phyloP scores from a whole-genome alignment of 2,888 invertebrate genomes.

The Rhamnusium bicolor region DNA sequence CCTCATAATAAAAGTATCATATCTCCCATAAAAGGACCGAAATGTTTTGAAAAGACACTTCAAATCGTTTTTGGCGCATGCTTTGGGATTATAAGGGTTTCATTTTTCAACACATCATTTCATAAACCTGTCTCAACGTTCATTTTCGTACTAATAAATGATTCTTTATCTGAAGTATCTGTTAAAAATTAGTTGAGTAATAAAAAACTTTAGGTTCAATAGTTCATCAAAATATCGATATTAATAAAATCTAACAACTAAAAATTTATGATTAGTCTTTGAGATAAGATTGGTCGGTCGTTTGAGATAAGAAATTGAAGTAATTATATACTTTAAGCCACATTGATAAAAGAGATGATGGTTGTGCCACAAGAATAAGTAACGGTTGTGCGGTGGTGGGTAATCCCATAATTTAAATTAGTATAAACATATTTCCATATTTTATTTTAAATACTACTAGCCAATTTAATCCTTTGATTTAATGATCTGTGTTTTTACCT shows the following conservation, averaged over 20 bases:
- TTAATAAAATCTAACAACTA: constrained; percentile 25
- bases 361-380: too few species aligned
- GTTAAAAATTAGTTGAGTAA: constrained; percentile 26
- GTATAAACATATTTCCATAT: neutral
- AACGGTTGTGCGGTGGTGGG: too few species aligned
- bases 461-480: too few species aligned
- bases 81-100: constrained; percentile 39
- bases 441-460: neutral
- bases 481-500: too few species aligned
- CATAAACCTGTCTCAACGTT: constrained; percentile 58
- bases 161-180: constrained; percentile 34
- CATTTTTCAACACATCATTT: constrained; percentile 57
- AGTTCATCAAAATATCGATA: constrained; percentile 34
- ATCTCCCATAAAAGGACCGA: constrained; percentile 32
- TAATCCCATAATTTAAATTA: neutral
- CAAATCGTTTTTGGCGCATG: constrained; percentile 40
- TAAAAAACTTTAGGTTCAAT: constrained; percentile 22
- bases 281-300: constrained; percentile 21
- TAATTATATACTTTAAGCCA: constrained; percentile 20
- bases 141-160: constrained; percentile 51
- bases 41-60: constrained; percentile 36
- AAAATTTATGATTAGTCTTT: constrained; percentile 30
- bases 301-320: constrained; percentile 26
- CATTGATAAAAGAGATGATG: constrained; percentile 24
- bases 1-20: constrained; percentile 28